Conservation (phyloP, 2,888 invertebrate species). For the Polydrusus tereticollis region DNA sequence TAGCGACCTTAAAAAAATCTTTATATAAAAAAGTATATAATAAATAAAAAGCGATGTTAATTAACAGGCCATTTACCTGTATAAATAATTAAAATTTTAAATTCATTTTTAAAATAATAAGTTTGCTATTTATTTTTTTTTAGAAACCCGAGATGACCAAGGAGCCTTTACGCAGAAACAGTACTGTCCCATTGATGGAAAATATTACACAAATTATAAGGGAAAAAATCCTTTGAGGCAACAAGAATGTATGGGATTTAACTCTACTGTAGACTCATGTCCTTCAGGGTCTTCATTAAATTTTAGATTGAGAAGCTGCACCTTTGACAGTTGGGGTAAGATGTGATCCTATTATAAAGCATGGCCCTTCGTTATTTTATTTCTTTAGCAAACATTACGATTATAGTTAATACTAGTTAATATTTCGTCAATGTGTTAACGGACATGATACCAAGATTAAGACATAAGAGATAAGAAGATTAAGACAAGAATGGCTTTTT, state of each 20-base stretch:
- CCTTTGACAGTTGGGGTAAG: slow-evolving; percentile 71
- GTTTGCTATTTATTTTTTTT: neutral
- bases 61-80: too few relatives aligned
- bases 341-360: too few relatives aligned
- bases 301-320: slow-evolving; percentile 71
- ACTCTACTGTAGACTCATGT: slow-evolving; percentile 73
- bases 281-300: slow-evolving; percentile 73
- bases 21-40: too few relatives aligned
- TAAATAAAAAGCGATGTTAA: too few relatives aligned
- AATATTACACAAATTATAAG: slow-evolving; percentile 72
- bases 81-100: neutral
- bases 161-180: slow-evolving; percentile 70
- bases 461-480: too few relatives aligned
- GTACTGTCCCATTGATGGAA: slow-evolving; percentile 76
- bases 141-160: slow-evolving; percentile 70
- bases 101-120: neutral
- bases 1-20: too few relatives aligned
- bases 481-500: too few relatives aligned
- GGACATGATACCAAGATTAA: too few relatives aligned
- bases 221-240: slow-evolving; percentile 62
- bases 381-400: too few relatives aligned
- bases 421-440: too few relatives aligned
- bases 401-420: too few relatives aligned
- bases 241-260: slow-evolving; percentile 70
- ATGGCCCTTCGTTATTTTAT: too few relatives aligned